Evolutionary conservation across 1,140 invertebrate genomes (phyloP).

Genomic region (Bombyx mandarina): DNA sequence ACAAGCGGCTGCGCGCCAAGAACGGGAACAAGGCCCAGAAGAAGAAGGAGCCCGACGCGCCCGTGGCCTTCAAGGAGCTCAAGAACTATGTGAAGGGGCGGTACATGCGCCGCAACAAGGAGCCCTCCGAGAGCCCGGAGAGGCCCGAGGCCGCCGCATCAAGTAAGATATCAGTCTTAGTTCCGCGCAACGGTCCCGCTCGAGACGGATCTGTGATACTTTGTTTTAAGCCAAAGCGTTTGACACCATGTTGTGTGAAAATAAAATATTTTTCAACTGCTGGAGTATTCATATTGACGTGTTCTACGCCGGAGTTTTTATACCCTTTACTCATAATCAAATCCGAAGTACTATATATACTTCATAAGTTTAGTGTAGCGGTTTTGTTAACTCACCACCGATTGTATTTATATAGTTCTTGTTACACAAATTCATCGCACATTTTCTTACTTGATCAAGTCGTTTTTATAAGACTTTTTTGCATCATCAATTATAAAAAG

Average conservation of each 20-base stretch:
- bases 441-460: no score
- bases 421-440: no score
- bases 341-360: no score
- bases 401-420: no score
- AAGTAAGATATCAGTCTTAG: slow-evolving; percentile 60
- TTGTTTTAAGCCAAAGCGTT: slow-evolving; percentile 31
- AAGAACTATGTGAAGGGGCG: slow-evolving; percentile 73
- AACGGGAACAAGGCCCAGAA: slow-evolving; percentile 15
- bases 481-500: no score
- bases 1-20: slow-evolving; percentile 19
- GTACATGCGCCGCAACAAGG: slow-evolving; percentile 76
- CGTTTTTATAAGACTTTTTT: no score
- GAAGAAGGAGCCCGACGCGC: slow-evolving; percentile 22
- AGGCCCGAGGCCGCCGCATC: slow-evolving; percentile 27
- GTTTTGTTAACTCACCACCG: no score
- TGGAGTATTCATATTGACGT: slow-evolving; percentile 56
- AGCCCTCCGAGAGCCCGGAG: slow-evolving; percentile 70
- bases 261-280: slow-evolving; percentile 59
- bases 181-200: slow-evolving; percentile 13
- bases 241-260: slow-evolving; percentile 38
- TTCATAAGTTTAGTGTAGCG: no score
- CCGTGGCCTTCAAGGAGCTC: slow-evolving; percentile 74
- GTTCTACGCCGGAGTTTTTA: slow-evolving; percentile 25
- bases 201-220: slow-evolving; percentile 41
- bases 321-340: slow-evolving; percentile 32